Evolutionary conservation across 2,797 vertebrate genomes (phyloP).

Genomic region (Hylomyscus alleni): DNA sequence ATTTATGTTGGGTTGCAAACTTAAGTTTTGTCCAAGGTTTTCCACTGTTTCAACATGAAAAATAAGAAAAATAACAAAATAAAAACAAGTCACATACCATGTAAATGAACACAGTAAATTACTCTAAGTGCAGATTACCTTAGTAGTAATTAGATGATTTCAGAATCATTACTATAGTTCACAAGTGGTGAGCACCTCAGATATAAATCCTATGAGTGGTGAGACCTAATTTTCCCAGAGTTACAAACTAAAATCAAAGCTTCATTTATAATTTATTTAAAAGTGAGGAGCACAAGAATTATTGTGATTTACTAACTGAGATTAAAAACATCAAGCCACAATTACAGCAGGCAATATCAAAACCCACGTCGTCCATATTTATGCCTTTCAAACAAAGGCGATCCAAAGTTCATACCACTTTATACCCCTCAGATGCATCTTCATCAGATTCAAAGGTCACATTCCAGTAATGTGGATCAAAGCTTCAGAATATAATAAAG

Average conservation of each 20-base stretch:
- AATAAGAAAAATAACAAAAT: slow-evolving; percentile 24
- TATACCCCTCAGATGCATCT: slow-evolving; percentile 71
- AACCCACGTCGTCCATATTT: slow-evolving; percentile 1
- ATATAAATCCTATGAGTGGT: slow-evolving; percentile 41
- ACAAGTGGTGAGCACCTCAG: not conserved
- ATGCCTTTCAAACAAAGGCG: slow-evolving; percentile 49
- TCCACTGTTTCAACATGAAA: slow-evolving; percentile 57
- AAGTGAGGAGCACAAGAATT: slow-evolving; percentile 35
- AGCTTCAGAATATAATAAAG: slow-evolving; percentile 82
- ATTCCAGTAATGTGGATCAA: slow-evolving; percentile 79
- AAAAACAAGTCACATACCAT: slow-evolving; percentile 29
- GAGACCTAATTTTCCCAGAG: slow-evolving; percentile 46
- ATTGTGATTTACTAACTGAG: not conserved
- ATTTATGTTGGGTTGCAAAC: slow-evolving; percentile 82
- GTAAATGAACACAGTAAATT: slow-evolving; percentile 38
- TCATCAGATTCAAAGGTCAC: slow-evolving; percentile 80
- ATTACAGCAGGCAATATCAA: slow-evolving; percentile 33
- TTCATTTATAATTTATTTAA: slow-evolving; percentile 58
- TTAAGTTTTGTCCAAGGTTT: slow-evolving; percentile 67
- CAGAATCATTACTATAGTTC: slow-evolving; percentile 23
- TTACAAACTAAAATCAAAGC: slow-evolving; percentile 46
- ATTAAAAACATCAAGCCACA: slow-evolving; percentile 50
- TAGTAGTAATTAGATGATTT: slow-evolving; percentile 10
- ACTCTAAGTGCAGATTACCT: not conserved
- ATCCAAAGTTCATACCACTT: slow-evolving; percentile 10